phyloP scores from a whole-genome alignment of 2,888 invertebrate genomes.

The Dugesia japonica region DNA sequence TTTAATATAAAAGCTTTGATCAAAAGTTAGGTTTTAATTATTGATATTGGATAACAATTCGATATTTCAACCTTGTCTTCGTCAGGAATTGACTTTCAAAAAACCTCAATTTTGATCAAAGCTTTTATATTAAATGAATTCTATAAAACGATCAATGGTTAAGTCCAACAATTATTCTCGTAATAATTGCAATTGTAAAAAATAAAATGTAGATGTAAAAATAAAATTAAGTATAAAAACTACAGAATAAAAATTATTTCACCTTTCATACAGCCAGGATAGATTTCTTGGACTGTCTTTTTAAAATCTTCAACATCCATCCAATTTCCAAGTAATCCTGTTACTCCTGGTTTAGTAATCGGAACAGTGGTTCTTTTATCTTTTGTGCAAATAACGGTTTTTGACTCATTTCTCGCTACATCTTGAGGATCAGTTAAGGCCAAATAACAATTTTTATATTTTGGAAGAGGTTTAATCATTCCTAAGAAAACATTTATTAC shows the following conservation, averaged over 20 bases:
- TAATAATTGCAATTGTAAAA: no score
- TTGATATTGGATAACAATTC: no score
- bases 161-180: no score
- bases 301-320: conserved; percentile 36
- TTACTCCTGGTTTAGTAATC: conserved; percentile 36
- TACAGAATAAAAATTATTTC: background rate
- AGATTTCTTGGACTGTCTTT: conserved; percentile 35
- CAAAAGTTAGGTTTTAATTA: no score
- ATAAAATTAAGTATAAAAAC: no score
- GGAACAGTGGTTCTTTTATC: conserved; percentile 37
- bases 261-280: conserved; percentile 38
- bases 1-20: no score
- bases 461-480: conserved; percentile 7
- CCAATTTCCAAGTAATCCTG: conserved; percentile 38
- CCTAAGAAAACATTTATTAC: background rate
- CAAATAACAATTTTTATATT: conserved; percentile 36
- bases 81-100: no score
- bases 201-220: no score
- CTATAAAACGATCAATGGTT: no score
- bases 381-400: conserved; percentile 38
- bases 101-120: no score
- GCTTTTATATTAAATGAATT: no score
- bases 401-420: conserved; percentile 39
- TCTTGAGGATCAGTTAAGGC: conserved; percentile 38
- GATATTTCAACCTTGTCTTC: no score